Conservation (phyloP, 1,140 invertebrate species). For the Theocolax elegans region DNA sequence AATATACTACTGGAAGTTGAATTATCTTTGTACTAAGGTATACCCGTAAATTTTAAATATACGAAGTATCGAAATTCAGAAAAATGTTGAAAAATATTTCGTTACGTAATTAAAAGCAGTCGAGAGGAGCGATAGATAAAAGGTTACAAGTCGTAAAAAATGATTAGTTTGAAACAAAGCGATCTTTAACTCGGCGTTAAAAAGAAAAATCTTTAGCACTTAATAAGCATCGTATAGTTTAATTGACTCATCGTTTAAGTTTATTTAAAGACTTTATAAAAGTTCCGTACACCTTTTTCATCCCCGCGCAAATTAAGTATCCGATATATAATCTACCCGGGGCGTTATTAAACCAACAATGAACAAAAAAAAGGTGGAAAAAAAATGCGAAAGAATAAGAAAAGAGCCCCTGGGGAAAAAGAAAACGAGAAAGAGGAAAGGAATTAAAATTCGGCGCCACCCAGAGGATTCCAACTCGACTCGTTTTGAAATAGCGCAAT, state of each 20-base stretch:
- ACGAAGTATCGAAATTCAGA: too few relatives aligned
- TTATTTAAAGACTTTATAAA: constrained; percentile 35
- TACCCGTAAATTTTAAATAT: too few relatives aligned
- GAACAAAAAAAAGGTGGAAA: not conserved
- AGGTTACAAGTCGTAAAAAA: constrained; percentile 28
- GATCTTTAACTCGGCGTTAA: constrained; percentile 9
- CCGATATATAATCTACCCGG: constrained; percentile 10
- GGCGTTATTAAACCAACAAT: constrained; percentile 5
- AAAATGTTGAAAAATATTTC: too few relatives aligned
- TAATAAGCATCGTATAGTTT: constrained; percentile 33
- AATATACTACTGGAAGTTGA: too few relatives aligned
- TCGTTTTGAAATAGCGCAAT: constrained; percentile 30
- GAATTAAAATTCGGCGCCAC: constrained; percentile 32
- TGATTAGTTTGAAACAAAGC: constrained; percentile 3
- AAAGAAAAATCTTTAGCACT: constrained; percentile 23
- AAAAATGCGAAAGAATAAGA: not conserved
- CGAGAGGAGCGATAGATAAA: too few relatives aligned
- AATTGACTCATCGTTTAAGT: constrained; percentile 38
- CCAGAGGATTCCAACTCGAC: constrained; percentile 9
- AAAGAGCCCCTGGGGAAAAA: too few relatives aligned
- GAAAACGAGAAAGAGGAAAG: too few relatives aligned
- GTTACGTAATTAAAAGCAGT: too few relatives aligned
- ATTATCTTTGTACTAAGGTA: too few relatives aligned
- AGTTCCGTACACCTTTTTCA: not conserved
- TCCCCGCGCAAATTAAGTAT: constrained; percentile 13